Percentiles rank a stretch among this genome's conserved stretches.
Evolutionary conservation across 2,113 vertebrate genomes (phyloP).

Genomic region (Coreoperca whiteheadi): DNA sequence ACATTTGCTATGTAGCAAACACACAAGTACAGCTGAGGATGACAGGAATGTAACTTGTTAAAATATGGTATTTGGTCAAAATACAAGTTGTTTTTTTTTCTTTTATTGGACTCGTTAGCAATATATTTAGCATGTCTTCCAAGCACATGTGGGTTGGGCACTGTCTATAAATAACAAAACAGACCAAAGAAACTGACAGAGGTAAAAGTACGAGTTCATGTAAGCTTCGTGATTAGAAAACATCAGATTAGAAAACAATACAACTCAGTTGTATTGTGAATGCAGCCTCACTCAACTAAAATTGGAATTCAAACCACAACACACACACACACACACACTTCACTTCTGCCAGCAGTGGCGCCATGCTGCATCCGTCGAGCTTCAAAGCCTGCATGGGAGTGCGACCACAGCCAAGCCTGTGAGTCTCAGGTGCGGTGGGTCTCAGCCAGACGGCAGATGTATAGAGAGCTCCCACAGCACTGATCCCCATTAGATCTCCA

Average conservation of each 20-base stretch:
- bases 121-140: neutral
- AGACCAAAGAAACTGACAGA: neutral
- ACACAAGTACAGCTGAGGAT: too few relatives aligned
- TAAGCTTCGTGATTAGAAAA: conserved; percentile 2
- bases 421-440: conserved; percentile 80
- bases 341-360: conserved; percentile 61
- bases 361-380: conserved; percentile 55
- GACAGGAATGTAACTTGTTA: too few relatives aligned
- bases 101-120: neutral
- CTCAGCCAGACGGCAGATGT: conserved; percentile 78
- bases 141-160: too few relatives aligned
- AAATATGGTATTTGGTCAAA: too few relatives aligned
- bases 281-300: conserved; percentile 32
- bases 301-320: conserved; percentile 56
- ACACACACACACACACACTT: conserved; percentile 38
- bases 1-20: too few relatives aligned
- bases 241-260: too few relatives aligned
- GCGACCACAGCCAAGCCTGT: conserved; percentile 58
- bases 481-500: conserved; percentile 80
- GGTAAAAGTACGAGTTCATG: neutral
- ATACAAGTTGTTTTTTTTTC: too few relatives aligned
- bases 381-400: conserved; percentile 68
- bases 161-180: neutral
- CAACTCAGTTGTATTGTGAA: conserved; percentile 6
- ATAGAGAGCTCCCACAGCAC: conserved; percentile 75